Evolutionary conservation across 2,888 invertebrate species (phyloP), one percentile per base, ranked within the genome.

Genomic region (Synanthedon formicaeformis): DNA sequence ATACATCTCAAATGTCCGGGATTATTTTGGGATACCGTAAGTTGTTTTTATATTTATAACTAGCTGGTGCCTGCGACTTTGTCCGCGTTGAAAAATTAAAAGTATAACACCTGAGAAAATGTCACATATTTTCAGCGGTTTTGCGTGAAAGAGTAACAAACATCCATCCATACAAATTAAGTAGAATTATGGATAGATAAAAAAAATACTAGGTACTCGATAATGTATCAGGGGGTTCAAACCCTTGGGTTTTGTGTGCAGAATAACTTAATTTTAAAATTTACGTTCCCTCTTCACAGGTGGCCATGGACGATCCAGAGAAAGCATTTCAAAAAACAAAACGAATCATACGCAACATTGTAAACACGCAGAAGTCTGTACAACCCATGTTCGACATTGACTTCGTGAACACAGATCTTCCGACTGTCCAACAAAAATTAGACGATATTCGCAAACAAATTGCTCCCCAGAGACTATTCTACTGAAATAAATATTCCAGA

Each of bases 381-480:
- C 67, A 66, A 51, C 82, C 86, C 34, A 78, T 86, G 81, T 81
- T 82, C 52, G 77, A 85, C 55, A 76, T 81, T 45, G 73, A 86
- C 52, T 85, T 85, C 57, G 57, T 70, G 1, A 73, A 78, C 52
- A 53, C 69, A 41, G 45, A 54, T 0, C 54, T 73, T 51, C 72
- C 77, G 1, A 68, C 66, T 11, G 69, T 78, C 12, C 56, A 81
- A 54, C 67, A 66, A 41, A 73, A 67, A 57, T 57, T 84, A 6
- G 54, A 57, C 0, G 61, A 58, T 3, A 79, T 86, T 59, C 67
- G 73, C 41, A 64, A 71, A n/a, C 66, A 81, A 66, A 80, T 87
- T 60, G 75, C 82, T 12, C 76, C 81, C 14, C 72, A 73, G 3
- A 71, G 69, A 60, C 60, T 81, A 11, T 86, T 87, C 63, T 63